These are phyloP conservation scores for Engystomops pustulosus DNA, from an alignment of 2,113 vertebrate species.

Conservation along the genomic window DNA sequence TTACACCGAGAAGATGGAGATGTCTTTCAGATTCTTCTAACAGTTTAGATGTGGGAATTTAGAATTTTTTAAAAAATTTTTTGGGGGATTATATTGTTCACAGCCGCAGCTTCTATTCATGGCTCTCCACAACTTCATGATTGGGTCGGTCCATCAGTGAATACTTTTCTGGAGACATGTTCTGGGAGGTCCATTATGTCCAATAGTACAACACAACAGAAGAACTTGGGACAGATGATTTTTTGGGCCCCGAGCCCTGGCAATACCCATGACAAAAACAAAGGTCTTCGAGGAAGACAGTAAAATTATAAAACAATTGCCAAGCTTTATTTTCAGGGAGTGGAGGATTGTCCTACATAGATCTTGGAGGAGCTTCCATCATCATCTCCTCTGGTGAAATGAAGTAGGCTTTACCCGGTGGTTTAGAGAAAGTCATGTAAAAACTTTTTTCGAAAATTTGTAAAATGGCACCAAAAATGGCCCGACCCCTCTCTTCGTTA, in stretches of 20 bases:
- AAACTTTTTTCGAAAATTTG: too few species aligned
- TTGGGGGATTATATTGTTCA: neutral
- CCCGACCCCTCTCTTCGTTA: too few species aligned
- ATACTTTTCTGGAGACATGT: neutral
- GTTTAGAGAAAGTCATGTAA: too few species aligned
- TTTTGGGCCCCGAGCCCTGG: too few species aligned
- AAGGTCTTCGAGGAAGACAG: neutral
- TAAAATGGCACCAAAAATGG: too few species aligned
- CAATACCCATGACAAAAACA: neutral
- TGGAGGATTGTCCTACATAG: too few species aligned
- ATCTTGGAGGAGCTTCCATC: too few species aligned
- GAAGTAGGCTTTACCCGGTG: too few species aligned
- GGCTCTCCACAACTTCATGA: neutral
- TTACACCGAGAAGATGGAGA: constrained; percentile 19
- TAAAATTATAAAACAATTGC: neutral
- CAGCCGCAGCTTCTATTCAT: neutral
- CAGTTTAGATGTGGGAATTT: neutral
- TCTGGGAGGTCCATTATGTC: neutral
- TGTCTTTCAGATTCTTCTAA: neutral
- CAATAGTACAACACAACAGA: neutral
- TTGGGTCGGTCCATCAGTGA: neutral
- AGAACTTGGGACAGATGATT: too few species aligned
- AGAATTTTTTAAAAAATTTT: too few species aligned
- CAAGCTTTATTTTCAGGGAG: too few species aligned
- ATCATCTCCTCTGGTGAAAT: too few species aligned